Evolutionary conservation across 2,797 vertebrate genomes (phyloP).

Genomic region (Anableps anableps): DNA sequence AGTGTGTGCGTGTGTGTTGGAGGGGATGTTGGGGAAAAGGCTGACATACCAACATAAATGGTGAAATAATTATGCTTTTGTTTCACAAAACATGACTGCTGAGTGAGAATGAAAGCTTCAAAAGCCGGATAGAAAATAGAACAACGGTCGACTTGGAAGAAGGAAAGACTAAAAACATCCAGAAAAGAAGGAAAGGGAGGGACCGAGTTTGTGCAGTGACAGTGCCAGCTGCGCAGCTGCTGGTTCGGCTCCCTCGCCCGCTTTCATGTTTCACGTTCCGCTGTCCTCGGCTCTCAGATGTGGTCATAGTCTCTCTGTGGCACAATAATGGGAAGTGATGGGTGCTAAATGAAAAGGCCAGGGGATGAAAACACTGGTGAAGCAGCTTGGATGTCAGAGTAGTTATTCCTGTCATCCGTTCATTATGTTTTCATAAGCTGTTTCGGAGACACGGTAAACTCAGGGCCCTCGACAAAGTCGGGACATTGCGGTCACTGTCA

Average conservation of each 20-base stretch:
- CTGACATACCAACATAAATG: slow-evolving; percentile 69
- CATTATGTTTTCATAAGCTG: slow-evolving; percentile 80
- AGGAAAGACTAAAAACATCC: slow-evolving; percentile 42
- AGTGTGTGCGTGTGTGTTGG: slow-evolving; percentile 31
- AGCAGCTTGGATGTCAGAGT: slow-evolving; percentile 70
- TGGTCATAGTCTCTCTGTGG: slow-evolving; percentile 75
- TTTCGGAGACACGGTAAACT: slow-evolving; percentile 72
- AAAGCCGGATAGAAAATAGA: slow-evolving; percentile 58
- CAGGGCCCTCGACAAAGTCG: slow-evolving; percentile 56
- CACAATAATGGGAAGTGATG: slow-evolving; percentile 79
- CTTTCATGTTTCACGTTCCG: slow-evolving; percentile 76
- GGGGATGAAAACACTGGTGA: slow-evolving; percentile 76
- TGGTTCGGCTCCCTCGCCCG: slow-evolving; percentile 59
- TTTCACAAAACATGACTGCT: slow-evolving; percentile 58
- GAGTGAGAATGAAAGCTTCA: slow-evolving; percentile 46
- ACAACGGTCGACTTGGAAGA: slow-evolving; percentile 51
- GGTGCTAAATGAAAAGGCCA: slow-evolving; percentile 78
- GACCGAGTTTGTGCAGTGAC: slow-evolving; percentile 48
- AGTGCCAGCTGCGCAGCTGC: slow-evolving; percentile 61
- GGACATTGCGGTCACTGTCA: slow-evolving; percentile 60
- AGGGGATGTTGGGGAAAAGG: neutral
- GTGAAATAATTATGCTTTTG: slow-evolving; percentile 75
- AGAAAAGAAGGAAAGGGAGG: slow-evolving; percentile 33
- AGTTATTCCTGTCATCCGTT: slow-evolving; percentile 78
- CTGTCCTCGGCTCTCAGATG: slow-evolving; percentile 71